Evolutionary conservation across 2,113 vertebrate species (phyloP), one percentile per base, ranked within the genome.

Genomic region (Lepus timidus): DNA sequence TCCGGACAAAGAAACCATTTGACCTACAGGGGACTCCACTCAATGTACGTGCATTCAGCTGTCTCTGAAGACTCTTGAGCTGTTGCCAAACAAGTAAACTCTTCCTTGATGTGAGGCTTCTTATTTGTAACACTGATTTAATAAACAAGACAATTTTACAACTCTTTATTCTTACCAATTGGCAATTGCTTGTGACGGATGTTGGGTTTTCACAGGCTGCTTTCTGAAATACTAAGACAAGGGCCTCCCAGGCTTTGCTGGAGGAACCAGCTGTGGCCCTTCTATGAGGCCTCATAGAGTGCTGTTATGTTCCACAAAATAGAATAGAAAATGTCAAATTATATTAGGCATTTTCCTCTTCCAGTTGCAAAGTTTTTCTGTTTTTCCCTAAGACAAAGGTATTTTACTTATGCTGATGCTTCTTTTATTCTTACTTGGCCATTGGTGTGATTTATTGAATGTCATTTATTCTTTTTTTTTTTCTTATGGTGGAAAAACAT

Each of bases 311-410:
- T 95, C 71, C 27, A 80, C 91, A 68, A 82, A 62, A 25, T 36
- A 90, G 73, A 87, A 36, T 97, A 25, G 16, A 68, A 85, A 93
- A 75, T 93, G 85, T 92, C 84, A 96, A 90, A 95, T 93, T 93
- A n/a, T 80, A 84, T 92, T 93, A 52, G 65, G 29, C 4, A 62
- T 86, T 95, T 94, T 95, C 44, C n/a, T 4, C 51, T 65, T 89
- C 31, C 86, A 95, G 95, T 92, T 97, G 91, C 90, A 93, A 74
- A 94, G 71, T 95, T 97, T 76, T 81, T 7, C 31, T 92, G 27
- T 20, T 78, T 85, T 36, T 49, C 14, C 12, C 67, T 39, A 89
- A 94, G 68, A n/a, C 49, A 84, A 90, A 90, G 22, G 49, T 83
- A 76, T 62, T 90, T 94, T 74, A 58, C 73, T 93, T 84, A 83